Evolutionary conservation across 2,888 invertebrate genomes (phyloP).

Genomic region (Ischnus inquisitorius): DNA sequence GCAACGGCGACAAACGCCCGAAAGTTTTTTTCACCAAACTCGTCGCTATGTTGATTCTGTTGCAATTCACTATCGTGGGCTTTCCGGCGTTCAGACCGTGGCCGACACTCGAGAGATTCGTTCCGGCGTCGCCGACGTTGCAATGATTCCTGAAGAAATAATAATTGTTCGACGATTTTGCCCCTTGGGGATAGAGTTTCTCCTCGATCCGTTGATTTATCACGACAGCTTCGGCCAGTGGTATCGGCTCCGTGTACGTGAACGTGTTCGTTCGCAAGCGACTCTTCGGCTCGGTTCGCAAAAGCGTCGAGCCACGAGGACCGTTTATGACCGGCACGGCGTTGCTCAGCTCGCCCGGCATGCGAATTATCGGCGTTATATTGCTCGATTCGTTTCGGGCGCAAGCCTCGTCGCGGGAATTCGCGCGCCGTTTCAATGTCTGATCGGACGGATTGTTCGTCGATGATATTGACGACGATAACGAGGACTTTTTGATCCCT

Average conservation of each 20-base stretch:
- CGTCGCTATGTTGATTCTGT: constrained; percentile 7
- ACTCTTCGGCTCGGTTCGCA: constrained; percentile 71
- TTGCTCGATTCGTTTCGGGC: constrained; percentile 79
- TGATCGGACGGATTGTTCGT: constrained; percentile 14
- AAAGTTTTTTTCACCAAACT: background rate
- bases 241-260: constrained; percentile 81
- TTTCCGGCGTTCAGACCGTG: background rate
- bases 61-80: constrained; percentile 15
- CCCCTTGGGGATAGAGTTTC: constrained; percentile 80
- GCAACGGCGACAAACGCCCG: background rate
- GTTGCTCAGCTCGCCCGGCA: constrained; percentile 80
- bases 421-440: constrained; percentile 50
- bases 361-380: constrained; percentile 80
- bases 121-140: constrained; percentile 14
- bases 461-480: background rate
- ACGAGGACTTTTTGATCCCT: constrained; percentile 45
- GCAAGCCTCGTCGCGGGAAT: constrained; percentile 74
- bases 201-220: constrained; percentile 83
- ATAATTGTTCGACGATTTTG: constrained; percentile 73
- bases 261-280: constrained; percentile 75
- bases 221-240: constrained; percentile 80
- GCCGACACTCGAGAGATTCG: background rate
- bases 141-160: constrained; percentile 75
- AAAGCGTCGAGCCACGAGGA: constrained; percentile 80
- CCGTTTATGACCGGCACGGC: constrained; percentile 86